phyloP scores from a whole-genome alignment of 2,113 vertebrate genomes.

The Leiothrix lutea region DNA sequence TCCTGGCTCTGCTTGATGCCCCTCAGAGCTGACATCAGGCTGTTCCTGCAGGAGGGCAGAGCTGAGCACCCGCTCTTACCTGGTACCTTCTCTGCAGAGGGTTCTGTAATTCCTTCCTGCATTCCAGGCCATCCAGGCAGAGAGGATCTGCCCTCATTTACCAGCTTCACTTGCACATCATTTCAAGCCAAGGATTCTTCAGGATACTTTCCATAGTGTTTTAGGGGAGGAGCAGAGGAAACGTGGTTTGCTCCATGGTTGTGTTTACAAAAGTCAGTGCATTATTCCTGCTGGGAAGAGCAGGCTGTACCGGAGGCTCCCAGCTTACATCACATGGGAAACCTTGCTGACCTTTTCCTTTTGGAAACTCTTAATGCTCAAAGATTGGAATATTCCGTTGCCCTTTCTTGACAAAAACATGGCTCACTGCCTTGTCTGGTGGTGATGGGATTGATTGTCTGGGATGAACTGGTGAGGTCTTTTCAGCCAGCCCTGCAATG shows the following conservation, averaged over 20 bases:
- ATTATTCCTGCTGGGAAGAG: neutral
- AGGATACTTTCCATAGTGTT: neutral
- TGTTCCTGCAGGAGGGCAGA: neutral
- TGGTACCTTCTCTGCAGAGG: fast-evolving
- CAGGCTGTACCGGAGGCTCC: neutral
- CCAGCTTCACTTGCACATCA: neutral
- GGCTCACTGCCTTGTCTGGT: neutral
- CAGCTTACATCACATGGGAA: neutral
- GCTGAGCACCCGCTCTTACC: neutral
- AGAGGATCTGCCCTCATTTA: neutral
- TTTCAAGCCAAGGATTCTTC: neutral
- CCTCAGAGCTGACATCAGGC: neutral
- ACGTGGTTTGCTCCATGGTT: neutral
- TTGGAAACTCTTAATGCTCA: neutral
- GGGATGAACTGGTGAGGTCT: neutral
- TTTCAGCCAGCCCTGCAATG: neutral
- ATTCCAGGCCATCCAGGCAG: neutral
- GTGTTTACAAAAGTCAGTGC: neutral
- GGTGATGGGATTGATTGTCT: neutral
- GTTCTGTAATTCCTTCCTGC: neutral
- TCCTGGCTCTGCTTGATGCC: neutral
- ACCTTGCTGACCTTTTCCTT: neutral
- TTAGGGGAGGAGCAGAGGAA: neutral
- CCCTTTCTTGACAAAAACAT: neutral
- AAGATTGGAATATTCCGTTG: neutral